Evolutionary conservation across 2,113 vertebrate genomes (phyloP).

Genomic region (Channa maculata): DNA sequence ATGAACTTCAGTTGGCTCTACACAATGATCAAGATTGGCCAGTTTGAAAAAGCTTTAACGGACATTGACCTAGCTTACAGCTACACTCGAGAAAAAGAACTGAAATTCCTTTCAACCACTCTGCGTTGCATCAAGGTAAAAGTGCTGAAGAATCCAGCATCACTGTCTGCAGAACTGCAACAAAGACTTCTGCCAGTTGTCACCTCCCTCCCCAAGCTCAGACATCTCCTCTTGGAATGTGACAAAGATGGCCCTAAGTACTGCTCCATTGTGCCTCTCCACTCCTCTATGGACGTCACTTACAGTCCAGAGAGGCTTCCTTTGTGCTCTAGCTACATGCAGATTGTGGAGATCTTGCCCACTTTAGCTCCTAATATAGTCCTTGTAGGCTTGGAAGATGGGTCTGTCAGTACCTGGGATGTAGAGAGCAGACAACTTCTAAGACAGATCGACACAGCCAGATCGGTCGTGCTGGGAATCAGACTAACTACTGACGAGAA

Average conservation of each 20-base stretch:
- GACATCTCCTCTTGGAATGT: conserved; percentile 96
- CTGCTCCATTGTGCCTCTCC: conserved; percentile 97
- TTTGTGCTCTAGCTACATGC: conserved; percentile 93
- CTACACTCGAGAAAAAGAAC: conserved; percentile 94
- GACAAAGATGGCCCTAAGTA: conserved; percentile 99
- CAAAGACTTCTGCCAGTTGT: conserved; percentile 96
- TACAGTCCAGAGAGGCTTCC: conserved; percentile 96
- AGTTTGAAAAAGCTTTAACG: conserved; percentile 93
- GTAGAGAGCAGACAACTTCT: conserved; percentile 93
- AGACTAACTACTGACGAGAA: conserved; percentile 93
- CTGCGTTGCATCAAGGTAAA: conserved; percentile 93
- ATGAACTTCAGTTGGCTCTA: conserved; percentile 99
- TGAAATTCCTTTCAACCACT: conserved; percentile 95
- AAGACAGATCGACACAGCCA: conserved; percentile 94
- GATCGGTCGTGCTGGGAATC: conserved; percentile 94
- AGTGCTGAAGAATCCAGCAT: conserved; percentile 91
- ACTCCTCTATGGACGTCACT: conserved; percentile 97
- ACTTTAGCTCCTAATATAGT: conserved; percentile 93
- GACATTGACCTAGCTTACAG: conserved; percentile 96
- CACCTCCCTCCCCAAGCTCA: conserved; percentile 95
- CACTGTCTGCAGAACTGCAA: conserved; percentile 95
- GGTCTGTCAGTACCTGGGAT: conserved; percentile 98
- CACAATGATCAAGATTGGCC: conserved; percentile 98
- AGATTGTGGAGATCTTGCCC: conserved; percentile 95
- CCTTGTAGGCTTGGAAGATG: conserved; percentile 95